Percentiles rank a stretch among this genome's conserved stretches.
Evolutionary conservation across 1,140 invertebrate genomes (phyloP).

Genomic region (Procambarus virginalis): DNA sequence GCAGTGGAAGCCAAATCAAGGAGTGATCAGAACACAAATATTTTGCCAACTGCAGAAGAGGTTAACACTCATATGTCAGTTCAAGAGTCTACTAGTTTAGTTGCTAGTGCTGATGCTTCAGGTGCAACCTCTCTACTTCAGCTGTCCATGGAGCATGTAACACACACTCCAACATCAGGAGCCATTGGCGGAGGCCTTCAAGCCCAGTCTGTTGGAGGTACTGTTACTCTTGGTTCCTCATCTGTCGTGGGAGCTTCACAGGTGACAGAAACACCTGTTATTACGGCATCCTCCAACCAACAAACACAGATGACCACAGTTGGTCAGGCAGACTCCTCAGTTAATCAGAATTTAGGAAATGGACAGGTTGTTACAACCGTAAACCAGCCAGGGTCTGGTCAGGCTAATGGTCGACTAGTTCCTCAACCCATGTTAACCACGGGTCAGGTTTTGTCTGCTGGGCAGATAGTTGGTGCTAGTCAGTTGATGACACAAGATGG

Average conservation of each 20-base stretch:
- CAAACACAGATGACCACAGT: slow-evolving; percentile 35
- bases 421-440: slow-evolving; percentile 25
- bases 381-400: slow-evolving; percentile 22
- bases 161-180: slow-evolving; percentile 19
- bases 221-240: slow-evolving; percentile 31
- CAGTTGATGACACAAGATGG: slow-evolving; percentile 62
- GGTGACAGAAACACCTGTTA: slow-evolving; percentile 5
- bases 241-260: slow-evolving; percentile 22
- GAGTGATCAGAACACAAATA: slow-evolving; percentile 10
- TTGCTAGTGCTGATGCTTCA: slow-evolving; percentile 51
- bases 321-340: slow-evolving; percentile 21
- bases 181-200: slow-evolving; percentile 17
- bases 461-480: slow-evolving; percentile 55
- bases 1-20: slow-evolving; percentile 29
- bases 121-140: slow-evolving; percentile 59
- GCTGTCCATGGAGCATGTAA: slow-evolving; percentile 54
- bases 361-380: slow-evolving; percentile 44
- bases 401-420: slow-evolving; percentile 14
- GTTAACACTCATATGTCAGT: not conserved
- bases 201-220: slow-evolving; percentile 20
- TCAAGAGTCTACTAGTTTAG: not conserved
- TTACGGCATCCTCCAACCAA: slow-evolving; percentile 4
- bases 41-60: slow-evolving; percentile 17
- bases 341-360: slow-evolving; percentile 21
- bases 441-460: slow-evolving; percentile 41